These are phyloP conservation scores for Gila robusta DNA, from an alignment of 2,797 vertebrate genomes.

Conservation along the genomic window DNA sequence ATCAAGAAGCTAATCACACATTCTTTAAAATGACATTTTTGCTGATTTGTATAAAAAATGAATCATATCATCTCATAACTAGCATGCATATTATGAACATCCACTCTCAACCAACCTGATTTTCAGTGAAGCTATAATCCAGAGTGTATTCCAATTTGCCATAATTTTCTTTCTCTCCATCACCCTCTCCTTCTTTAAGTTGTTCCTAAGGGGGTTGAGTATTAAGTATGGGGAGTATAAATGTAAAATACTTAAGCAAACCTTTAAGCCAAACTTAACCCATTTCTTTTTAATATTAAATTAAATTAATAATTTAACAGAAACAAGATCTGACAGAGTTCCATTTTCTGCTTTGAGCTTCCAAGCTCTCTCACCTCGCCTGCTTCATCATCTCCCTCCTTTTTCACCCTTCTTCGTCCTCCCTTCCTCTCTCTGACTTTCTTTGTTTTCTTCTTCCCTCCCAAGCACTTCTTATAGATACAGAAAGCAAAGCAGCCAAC, in stretches of 20 bases:
- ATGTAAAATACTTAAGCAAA: neutral
- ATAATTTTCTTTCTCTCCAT: constrained; percentile 80
- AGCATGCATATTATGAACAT: neutral
- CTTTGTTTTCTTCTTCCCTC: constrained; percentile 82
- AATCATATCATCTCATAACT: neutral
- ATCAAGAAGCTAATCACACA: neutral
- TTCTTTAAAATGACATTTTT: neutral
- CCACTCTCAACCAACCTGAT: constrained; percentile 75
- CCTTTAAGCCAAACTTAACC: neutral
- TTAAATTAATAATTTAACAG: neutral
- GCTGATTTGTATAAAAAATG: neutral
- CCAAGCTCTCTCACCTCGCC: constrained; percentile 78
- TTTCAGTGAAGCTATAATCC: constrained; percentile 90
- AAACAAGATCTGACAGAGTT: neutral
- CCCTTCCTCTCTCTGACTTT: constrained; percentile 86
- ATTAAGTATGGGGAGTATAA: neutral
- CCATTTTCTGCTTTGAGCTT: neutral
- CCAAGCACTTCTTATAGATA: constrained; percentile 84
- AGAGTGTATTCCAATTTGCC: constrained; percentile 88
- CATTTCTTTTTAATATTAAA: neutral
- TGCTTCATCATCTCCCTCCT: constrained; percentile 82
- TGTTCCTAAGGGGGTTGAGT: constrained; percentile 71
- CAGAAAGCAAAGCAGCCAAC: constrained; percentile 85
- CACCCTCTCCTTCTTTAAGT: constrained; percentile 70
- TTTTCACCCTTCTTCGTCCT: constrained; percentile 80